Percentiles rank a stretch among this genome's conserved stretches.
Conservation (phyloP, 2,888 invertebrate species). For the Pasiphila rectangulata region DNA sequence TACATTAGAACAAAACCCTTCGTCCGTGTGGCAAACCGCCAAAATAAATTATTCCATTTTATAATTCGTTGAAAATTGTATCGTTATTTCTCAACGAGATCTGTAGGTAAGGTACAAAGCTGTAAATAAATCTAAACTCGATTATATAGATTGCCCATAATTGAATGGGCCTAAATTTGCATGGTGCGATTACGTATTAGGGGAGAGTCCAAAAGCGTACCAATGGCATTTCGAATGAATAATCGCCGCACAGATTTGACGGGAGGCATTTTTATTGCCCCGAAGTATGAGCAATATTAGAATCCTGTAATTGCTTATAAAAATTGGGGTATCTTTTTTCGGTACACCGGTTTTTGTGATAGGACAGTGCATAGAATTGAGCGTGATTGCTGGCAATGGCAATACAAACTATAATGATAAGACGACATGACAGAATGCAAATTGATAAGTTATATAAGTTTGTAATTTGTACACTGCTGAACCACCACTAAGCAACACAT, state of each 20-base stretch:
- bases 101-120: conserved; percentile 11
- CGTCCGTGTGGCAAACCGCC: too few relatives aligned
- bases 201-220: conserved; percentile 38
- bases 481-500: too few relatives aligned
- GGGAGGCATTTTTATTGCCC: conserved; percentile 73
- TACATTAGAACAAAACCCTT: too few relatives aligned
- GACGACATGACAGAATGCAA: too few relatives aligned
- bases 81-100: conserved; percentile 9
- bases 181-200: conserved; percentile 37
- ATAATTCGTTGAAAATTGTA: conserved; percentile 1
- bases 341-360: neutral
- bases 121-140: conserved; percentile 23
- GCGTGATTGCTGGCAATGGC: too few relatives aligned
- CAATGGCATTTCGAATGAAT: conserved; percentile 71
- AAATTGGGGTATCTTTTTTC: conserved; percentile 32
- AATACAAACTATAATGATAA: too few relatives aligned
- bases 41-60: conserved; percentile 5
- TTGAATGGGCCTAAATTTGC: conserved; percentile 39
- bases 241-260: conserved; percentile 71
- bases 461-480: too few relatives aligned
- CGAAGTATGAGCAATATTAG: conserved; percentile 56
- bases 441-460: too few relatives aligned
- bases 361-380: neutral
- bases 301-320: conserved; percentile 50
- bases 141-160: conserved; percentile 33